Evolutionary conservation across 2,113 vertebrate species (phyloP), one percentile per base, ranked within the genome.

Genomic region (Bufo bufo): DNA sequence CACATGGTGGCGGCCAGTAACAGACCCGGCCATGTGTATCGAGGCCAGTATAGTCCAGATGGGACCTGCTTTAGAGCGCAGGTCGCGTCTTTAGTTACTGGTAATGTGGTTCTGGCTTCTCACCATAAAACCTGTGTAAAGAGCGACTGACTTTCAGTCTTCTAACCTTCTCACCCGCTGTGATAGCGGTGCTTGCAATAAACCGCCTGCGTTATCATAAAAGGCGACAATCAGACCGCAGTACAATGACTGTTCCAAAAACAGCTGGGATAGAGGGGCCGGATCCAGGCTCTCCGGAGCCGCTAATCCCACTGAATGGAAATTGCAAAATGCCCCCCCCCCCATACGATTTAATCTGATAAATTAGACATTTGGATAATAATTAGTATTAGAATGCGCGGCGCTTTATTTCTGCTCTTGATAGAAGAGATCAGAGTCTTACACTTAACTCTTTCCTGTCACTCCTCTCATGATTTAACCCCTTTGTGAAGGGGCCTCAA

Each of bases 341-440:
- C 6, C 59, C 33, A 20, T 13, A 12, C 23, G 71, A 77, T 77
- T 23, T 71, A 74, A 74, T 85, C 83, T 85, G 83, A 74, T 85
- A 85, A 85, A 85, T 85, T 45, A 85, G 84, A 85, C 84, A 61
- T 85, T 85, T 50, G 56, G 72, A 33, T 85, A 85, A 85, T 85
- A 85, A 85, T 85, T 77, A 63, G 66, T 59, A 58, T 77, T 77
- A 59, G 16, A 61, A 1, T 23, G 56, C 45, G 20, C 56, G 0
- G 8, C 17, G 23, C 33, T 83, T 72, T 85, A 85, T 85, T 85
- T 59, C 52, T 71, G 65, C 33, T 49, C 71, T 72, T 84, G 66
- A 85, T 85, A 33, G 56, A 5, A 72, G 6, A 6, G 33, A 85
- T 85, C 84, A 61, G 54, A 61, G 71, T 17, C 8, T 7, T 43